Percentiles rank a stretch among this genome's conserved stretches.
Evolutionary conservation across 2,888 invertebrate species (phyloP).

Genomic region (Netelia inedita): DNA sequence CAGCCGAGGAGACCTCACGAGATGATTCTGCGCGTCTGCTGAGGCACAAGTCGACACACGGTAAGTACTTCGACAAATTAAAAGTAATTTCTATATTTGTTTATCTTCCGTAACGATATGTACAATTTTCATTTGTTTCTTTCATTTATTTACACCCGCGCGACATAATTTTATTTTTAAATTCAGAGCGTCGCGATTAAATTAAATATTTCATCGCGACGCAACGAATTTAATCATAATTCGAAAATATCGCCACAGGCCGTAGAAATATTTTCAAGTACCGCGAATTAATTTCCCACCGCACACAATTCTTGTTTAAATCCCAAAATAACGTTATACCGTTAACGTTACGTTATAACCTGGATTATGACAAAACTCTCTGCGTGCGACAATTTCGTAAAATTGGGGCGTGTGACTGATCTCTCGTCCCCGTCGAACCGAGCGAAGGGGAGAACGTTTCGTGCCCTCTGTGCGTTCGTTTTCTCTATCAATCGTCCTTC

Average conservation of each 20-base stretch:
- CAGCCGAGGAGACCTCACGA: slow-evolving; percentile 64
- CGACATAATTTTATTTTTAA: background rate
- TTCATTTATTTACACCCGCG: background rate
- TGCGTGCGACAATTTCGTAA: background rate
- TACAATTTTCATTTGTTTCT: background rate
- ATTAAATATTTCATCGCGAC: too few species aligned
- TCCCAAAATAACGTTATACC: too few species aligned
- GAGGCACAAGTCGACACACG: slow-evolving; percentile 56
- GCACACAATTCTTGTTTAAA: too few species aligned
- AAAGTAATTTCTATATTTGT: background rate
- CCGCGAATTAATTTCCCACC: too few species aligned
- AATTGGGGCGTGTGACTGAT: slow-evolving; percentile 75
- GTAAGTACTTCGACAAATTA: slow-evolving; percentile 11
- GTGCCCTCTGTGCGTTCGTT: slow-evolving; percentile 27
- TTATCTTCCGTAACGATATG: background rate
- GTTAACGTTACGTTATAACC: too few species aligned
- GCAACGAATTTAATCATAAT: too few species aligned
- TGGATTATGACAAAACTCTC: background rate
- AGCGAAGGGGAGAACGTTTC: slow-evolving; percentile 15
- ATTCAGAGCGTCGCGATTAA: too few species aligned
- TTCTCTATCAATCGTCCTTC: slow-evolving; percentile 9
- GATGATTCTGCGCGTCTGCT: slow-evolving; percentile 78
- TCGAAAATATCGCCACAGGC: too few species aligned
- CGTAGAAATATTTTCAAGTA: too few species aligned
- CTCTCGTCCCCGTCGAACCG: slow-evolving; percentile 63